Base-by-base conservation (phyloP, 2,113 vertebrate species). In the Aspidoscelis tigris region DNA sequence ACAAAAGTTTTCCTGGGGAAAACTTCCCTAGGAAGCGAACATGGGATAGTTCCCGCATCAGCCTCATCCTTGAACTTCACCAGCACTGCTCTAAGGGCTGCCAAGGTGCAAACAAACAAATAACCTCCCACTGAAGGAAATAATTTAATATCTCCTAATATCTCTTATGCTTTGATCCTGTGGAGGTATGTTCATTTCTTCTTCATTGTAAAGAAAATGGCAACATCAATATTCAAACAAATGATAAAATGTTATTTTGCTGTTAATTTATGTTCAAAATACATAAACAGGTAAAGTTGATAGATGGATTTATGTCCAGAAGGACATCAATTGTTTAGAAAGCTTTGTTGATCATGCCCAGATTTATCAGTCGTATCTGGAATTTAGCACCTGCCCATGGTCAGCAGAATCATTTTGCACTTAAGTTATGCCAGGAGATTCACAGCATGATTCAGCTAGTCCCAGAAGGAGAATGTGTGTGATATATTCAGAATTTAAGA, bases 101-200 rank as follows among this genome's bases (percentile, higher is more conserved):
- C 33, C 33, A 33, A 33, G 33, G 33, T 33, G 33, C 80, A 61
- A 18, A 61, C 18, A 18, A 61, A 18, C 84, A 80, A 58, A 14
- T 71, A 21, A 53, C 21, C 73, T 83, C 89, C 91, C 69, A 85
- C 89, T 76, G 84, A 87, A 50, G 77, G n/a, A 76, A 24, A 41
- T 1, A 64, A 50, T 26, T 69, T 84, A 73, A 80, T 22, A 87
- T 76, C 61, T 84, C 87, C 88, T 89, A 90, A 90, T 33, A 33
- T 33, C 82, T 7, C 68, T 16, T n/a, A 47, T 76, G 24, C 50
- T 70, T 70, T 64, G 50, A 24, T 61, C 14, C 47, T 44, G 10
- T 18, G 58, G 7, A 5, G 33, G 33, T 33, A 33, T 33, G 33
- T 33, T 33, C 33, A 33, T 33, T 33, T 33, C 33, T 33, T 7